These are phyloP conservation scores for Charaxes varanes DNA, from an alignment of 1,140 invertebrate species.

Conservation along the genomic window DNA sequence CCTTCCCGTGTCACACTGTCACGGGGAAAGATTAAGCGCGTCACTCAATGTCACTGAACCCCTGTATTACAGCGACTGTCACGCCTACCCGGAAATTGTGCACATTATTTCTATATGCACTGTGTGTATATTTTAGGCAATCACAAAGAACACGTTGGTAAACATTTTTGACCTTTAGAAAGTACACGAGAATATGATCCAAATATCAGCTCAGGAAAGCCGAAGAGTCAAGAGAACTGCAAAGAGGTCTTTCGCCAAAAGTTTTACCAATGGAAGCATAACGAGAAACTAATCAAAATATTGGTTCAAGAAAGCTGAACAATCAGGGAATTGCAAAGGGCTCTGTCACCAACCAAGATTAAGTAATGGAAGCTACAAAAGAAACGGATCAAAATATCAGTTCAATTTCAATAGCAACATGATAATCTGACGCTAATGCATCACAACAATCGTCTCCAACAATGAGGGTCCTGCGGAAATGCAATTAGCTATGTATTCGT, in stretches of 20 bases:
- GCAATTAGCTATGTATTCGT: conserved; percentile 67
- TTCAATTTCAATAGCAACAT: conserved; percentile 22
- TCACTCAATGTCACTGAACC: conserved; percentile 29
- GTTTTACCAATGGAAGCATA: too few species aligned
- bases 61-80: conserved; percentile 5
- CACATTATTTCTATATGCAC: background rate
- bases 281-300: too few species aligned
- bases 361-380: too few species aligned
- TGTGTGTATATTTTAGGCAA: background rate
- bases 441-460: conserved; percentile 50
- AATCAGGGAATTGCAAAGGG: background rate
- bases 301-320: background rate
- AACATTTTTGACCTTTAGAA: too few species aligned
- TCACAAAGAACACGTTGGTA: too few species aligned
- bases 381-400: conserved; percentile 12
- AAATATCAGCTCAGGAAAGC: too few species aligned
- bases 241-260: too few species aligned
- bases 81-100: background rate
- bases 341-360: background rate
- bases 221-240: too few species aligned
- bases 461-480: conserved; percentile 64
- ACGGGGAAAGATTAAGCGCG: conserved; percentile 26
- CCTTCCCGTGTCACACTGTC: conserved; percentile 8
- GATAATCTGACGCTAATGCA: conserved; percentile 44
- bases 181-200: too few species aligned